Base-by-base conservation (phyloP, 2,113 vertebrate species). In the Athene cunicularia region DNA sequence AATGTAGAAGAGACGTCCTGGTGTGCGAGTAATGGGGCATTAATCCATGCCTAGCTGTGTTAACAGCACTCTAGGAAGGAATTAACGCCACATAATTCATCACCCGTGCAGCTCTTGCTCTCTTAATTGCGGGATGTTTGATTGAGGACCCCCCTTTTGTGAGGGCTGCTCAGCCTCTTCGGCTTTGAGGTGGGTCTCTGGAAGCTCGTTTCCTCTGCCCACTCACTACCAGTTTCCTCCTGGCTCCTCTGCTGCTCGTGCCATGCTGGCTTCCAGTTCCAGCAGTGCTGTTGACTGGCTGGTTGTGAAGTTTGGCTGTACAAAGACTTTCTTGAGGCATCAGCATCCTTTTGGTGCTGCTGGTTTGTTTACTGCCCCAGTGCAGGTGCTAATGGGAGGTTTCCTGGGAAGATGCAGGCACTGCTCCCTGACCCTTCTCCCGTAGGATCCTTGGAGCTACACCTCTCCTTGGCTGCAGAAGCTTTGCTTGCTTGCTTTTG, bases 1-100 rank as follows among this genome's bases (percentile, higher is more conserved):
- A 96, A 80, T 50, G 47, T 66, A 80, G 90, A 90, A 90, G 72
- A 37, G 93, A 67, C 4, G 5, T 88, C 90, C 82, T 7, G 13
- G 91, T 79, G 95, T 84, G 80, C 3, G n/a, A 73, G 93, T 95
- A 96, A 95, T 96, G 82, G 91, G 82, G 41, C 81, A 94, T 91
- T 95, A 96, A 95, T 96, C 90, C 85, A 22, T 56, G 80, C 80
- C 86, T 94, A 50, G 87, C 95, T 95, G 94, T 66, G 93, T 68
- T 88, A 95, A 97, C 70, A 95, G 94, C 85, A 70, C 81, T 93
- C 77, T 55, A 80, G 62, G 82, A 92, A 79, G 80, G 85, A 94
- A 95, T 90, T 80, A 92, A 66, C 5, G 11, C 45, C 32, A 33
- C 11, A 2, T 66, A 63, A 82, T 80, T 93, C 68, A 64, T 91